Evolutionary conservation across 2,797 vertebrate species (phyloP).

Genomic region (Melanotaenia maccullochi): DNA sequence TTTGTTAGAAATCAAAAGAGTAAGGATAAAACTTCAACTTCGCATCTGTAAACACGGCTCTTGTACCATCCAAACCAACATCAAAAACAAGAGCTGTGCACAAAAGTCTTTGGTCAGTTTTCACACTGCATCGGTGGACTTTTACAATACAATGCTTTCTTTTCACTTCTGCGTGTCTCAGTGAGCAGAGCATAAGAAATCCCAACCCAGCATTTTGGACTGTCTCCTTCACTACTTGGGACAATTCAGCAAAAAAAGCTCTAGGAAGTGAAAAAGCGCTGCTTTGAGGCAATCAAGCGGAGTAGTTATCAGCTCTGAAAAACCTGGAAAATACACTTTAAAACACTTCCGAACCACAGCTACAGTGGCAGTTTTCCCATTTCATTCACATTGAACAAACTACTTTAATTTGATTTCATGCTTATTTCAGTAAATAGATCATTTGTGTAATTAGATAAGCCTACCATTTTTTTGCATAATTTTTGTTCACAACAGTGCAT

Average conservation of each 20-base stretch:
- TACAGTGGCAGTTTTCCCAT: not conserved
- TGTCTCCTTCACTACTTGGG: no score
- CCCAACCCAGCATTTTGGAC: not conserved
- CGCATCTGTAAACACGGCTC: slow-evolving; percentile 22
- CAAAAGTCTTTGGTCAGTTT: slow-evolving; percentile 41
- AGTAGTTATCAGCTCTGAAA: not conserved
- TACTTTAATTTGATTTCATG: not conserved
- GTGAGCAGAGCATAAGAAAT: not conserved
- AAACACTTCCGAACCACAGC: not conserved
- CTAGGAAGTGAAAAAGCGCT: no score
- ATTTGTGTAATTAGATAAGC: not conserved
- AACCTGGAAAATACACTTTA: not conserved
- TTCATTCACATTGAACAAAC: not conserved
- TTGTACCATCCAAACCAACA: slow-evolving; percentile 19
- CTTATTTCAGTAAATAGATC: not conserved
- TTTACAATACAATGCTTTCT: not conserved
- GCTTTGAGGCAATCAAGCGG: not conserved
- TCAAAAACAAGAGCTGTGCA: slow-evolving; percentile 9
- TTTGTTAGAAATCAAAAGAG: not conserved
- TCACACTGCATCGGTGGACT: not conserved
- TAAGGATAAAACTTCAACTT: not conserved
- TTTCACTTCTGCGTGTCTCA: not conserved
- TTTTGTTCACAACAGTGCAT: slow-evolving; percentile 1
- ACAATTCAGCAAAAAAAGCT: no score
- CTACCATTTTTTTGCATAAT: slow-evolving; percentile 17